Conservation (phyloP, 2,113 vertebrate species). For the Petroica traversi region DNA sequence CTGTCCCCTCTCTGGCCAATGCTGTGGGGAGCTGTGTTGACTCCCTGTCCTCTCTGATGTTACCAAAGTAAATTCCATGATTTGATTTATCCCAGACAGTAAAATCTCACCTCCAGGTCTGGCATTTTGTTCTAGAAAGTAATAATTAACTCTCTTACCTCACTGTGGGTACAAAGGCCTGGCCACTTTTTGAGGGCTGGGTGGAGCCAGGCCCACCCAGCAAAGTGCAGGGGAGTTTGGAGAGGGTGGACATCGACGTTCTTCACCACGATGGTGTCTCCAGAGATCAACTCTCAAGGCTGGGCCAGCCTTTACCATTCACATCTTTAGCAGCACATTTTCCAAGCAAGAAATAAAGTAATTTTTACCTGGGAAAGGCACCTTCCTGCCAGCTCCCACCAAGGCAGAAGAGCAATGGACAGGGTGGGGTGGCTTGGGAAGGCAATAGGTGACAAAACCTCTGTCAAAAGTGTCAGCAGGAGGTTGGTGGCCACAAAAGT, state of each 20-base stretch:
- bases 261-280: fast-evolving
- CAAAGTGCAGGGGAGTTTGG: background rate
- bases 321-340: background rate
- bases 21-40: background rate
- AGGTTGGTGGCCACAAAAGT: background rate
- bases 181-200: background rate
- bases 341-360: background rate
- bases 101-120: background rate
- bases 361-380: background rate
- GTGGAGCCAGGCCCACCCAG: background rate
- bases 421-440: background rate
- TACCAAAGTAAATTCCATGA: background rate
- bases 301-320: background rate
- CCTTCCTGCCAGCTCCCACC: background rate
- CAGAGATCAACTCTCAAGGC: fast-evolving
- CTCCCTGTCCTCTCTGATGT: background rate
- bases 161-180: background rate
- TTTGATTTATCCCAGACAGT: background rate
- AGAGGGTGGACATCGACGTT: background rate
- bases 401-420: fast-evolving
- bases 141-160: background rate
- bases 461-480: background rate
- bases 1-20: background rate
- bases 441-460: background rate
- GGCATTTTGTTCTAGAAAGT: background rate